Evolutionary conservation across 1,140 invertebrate genomes (phyloP).

Genomic region (Pemphigus obesinymphae): DNA sequence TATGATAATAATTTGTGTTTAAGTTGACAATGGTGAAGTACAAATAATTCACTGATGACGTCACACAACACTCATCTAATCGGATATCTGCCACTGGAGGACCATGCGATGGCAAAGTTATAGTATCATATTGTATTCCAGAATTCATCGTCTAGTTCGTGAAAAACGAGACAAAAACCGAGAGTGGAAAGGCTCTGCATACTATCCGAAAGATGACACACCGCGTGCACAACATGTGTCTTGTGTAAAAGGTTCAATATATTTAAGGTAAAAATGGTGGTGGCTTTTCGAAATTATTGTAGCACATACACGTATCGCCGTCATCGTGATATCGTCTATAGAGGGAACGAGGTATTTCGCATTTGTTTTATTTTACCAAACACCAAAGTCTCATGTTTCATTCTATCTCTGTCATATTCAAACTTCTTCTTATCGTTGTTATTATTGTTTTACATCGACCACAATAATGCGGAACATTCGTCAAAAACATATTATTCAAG

Average conservation of each 20-base stretch:
- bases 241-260: conserved; percentile 24
- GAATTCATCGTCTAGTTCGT: no score
- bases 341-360: neutral
- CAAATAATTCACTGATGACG: neutral
- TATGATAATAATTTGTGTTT: neutral
- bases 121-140: no score
- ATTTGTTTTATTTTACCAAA: neutral
- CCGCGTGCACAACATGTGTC: neutral
- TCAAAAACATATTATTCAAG: conserved; percentile 37
- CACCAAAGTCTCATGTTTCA: no score
- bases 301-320: neutral
- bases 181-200: no score
- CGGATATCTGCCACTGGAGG: neutral
- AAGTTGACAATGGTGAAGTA: no score
- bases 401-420: neutral
- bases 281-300: neutral
- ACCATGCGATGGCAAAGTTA: no score
- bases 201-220: no score
- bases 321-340: no score
- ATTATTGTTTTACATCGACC: neutral
- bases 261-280: neutral
- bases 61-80: neutral
- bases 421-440: neutral
- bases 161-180: no score
- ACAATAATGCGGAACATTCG: conserved; percentile 10